Evolutionary conservation across 2,888 invertebrate genomes (phyloP).

Genomic region (Epinotia demarniana): DNA sequence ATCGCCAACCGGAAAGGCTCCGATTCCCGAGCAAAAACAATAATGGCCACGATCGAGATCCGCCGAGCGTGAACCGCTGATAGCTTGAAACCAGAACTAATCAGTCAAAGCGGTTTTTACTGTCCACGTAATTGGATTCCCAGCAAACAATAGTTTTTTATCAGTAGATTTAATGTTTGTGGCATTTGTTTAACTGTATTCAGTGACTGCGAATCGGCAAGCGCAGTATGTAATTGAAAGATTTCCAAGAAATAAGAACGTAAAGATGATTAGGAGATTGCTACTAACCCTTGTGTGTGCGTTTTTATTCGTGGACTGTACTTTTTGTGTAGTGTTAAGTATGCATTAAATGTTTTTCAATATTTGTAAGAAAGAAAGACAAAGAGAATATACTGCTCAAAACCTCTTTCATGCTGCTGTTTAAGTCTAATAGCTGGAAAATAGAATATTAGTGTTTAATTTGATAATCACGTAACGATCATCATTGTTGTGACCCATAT

Average conservation of each 20-base stretch:
- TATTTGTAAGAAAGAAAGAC: background rate
- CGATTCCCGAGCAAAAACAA: conserved; percentile 29
- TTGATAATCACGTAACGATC: too few species aligned
- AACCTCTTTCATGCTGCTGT: too few species aligned
- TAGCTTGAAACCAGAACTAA: conserved; percentile 25
- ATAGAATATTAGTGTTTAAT: too few species aligned
- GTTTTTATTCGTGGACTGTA: background rate
- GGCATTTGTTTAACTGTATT: background rate
- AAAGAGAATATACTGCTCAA: background rate
- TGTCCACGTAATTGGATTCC: conserved; percentile 1
- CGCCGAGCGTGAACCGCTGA: conserved; percentile 12
- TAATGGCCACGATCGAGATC: background rate
- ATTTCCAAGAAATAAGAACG: too few species aligned
- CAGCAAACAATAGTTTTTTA: background rate
- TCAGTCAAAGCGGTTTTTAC: conserved; percentile 24
- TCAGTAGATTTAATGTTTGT: background rate
- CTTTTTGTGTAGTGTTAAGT: conserved; percentile 9
- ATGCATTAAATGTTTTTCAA: background rate
- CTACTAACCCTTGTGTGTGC: background rate
- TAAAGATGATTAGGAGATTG: background rate
- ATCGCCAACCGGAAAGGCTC: conserved; percentile 10
- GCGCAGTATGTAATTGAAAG: too few species aligned
- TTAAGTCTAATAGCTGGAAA: too few species aligned
- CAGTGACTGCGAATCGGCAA: too few species aligned
- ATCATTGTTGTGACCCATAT: too few species aligned